Conservation (phyloP, 2,888 invertebrate species). For the Eupithecia tripunctaria region DNA sequence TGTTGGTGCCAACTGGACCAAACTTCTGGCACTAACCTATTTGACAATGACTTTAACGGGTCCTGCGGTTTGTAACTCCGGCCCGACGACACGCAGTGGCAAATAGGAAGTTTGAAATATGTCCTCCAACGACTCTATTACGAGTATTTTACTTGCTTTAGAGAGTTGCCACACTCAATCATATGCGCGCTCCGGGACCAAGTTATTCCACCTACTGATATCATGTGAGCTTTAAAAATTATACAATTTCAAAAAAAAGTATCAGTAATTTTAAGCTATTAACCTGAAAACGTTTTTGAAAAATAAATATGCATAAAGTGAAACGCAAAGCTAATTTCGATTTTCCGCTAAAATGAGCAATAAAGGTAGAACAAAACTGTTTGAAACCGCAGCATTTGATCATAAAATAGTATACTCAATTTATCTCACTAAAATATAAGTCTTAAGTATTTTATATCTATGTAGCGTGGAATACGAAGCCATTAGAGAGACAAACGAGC, state of each 20-base stretch:
- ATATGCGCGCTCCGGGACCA: background rate
- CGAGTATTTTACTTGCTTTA: background rate
- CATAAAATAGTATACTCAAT: constrained; percentile 45
- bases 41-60: constrained; percentile 31
- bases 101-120: constrained; percentile 38
- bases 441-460: constrained; percentile 48
- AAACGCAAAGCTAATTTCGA: constrained; percentile 23
- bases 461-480: constrained; percentile 44
- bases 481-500: constrained; percentile 50
- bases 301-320: background rate
- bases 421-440: constrained; percentile 48
- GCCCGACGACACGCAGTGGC: constrained; percentile 17
- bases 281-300: background rate
- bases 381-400: constrained; percentile 38
- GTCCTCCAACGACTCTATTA: background rate
- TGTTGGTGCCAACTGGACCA: constrained; percentile 27
- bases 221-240: no score
- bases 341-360: constrained; percentile 34
- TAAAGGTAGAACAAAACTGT: constrained; percentile 34
- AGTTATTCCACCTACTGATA: background rate
- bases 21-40: constrained; percentile 28
- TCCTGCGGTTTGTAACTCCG: constrained; percentile 27
- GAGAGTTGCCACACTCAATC: background rate
- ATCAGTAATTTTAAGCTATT: background rate
- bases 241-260: background rate